These are phyloP conservation scores for Leucophenga montana DNA, from an alignment of 2,888 invertebrate genomes.

Conservation along the genomic window DNA sequence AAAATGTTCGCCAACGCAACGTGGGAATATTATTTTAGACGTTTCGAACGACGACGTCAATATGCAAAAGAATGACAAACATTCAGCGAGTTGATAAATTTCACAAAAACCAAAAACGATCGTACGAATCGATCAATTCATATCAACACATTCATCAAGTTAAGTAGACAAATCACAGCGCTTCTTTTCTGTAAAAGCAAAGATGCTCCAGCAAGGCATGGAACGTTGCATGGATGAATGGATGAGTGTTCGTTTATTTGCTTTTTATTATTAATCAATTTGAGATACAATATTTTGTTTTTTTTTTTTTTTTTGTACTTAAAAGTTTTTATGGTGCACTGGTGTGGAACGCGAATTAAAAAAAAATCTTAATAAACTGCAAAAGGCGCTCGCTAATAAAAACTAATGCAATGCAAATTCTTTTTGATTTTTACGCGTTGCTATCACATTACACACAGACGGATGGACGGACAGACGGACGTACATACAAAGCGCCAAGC, in stretches of 20 bases:
- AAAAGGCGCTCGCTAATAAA: conserved; percentile 15
- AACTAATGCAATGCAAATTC: conserved; percentile 19
- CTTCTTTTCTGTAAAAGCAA: background rate
- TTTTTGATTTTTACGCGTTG: conserved; percentile 19
- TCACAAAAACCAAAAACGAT: background rate
- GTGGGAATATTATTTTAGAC: conserved; percentile 27
- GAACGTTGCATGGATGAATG: too few relatives aligned
- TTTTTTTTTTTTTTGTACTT: conserved; percentile 41
- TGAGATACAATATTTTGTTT: too few relatives aligned
- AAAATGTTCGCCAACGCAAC: conserved; percentile 24
- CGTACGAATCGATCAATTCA: background rate
- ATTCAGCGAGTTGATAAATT: conserved; percentile 21
- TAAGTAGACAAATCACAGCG: conserved; percentile 27
- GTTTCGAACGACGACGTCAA: background rate
- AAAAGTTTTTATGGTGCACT: conserved; percentile 48
- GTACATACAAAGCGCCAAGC: background rate
- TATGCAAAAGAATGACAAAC: conserved; percentile 16
- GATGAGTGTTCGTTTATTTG: conserved; percentile 42
- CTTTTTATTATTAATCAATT: conserved; percentile 64
- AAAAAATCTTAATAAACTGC: too few relatives aligned
- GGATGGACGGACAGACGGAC: background rate
- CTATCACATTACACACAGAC: conserved; percentile 58
- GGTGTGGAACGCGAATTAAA: conserved; percentile 10
- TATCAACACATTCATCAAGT: conserved; percentile 25
- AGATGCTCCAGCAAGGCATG: too few relatives aligned